Percentiles rank a stretch among this genome's conserved stretches.
These are phyloP conservation scores for Morpho helenor DNA, from an alignment of 2,888 invertebrate genomes.

Conservation along the genomic window DNA sequence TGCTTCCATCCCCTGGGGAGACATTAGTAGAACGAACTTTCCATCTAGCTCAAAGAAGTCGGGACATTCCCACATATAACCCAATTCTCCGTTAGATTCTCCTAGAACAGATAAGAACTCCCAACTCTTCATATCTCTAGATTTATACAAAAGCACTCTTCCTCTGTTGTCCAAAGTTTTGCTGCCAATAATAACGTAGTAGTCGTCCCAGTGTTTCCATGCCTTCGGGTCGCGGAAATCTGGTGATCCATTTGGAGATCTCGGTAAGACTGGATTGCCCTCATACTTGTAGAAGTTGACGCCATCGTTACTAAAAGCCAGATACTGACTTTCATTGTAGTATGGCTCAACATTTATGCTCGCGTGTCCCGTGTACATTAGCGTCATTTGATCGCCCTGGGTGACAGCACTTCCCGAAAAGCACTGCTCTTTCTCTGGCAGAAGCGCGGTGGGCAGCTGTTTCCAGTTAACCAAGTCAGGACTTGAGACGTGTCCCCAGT, in stretches of 20 bases:
- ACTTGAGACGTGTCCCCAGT: constrained; percentile 75
- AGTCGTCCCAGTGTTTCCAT: constrained; percentile 60
- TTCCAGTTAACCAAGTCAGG: constrained; percentile 71
- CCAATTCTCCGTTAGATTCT: constrained; percentile 56
- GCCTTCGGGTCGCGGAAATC: constrained; percentile 75
- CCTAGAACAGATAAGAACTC: constrained; percentile 55
- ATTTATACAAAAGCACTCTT: constrained; percentile 60
- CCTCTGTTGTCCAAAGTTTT: constrained; percentile 54
- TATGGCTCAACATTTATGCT: constrained; percentile 43
- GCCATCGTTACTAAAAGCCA: constrained; percentile 63
- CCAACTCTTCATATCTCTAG: constrained; percentile 57
- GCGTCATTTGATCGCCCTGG: constrained; percentile 48
- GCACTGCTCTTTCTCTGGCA: constrained; percentile 63
- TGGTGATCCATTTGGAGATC: constrained; percentile 52
- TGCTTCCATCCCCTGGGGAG: constrained; percentile 61
- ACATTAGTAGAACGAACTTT: constrained; percentile 62
- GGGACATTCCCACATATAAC: constrained; percentile 77
- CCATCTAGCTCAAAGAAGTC: constrained; percentile 70
- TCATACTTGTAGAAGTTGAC: constrained; percentile 58
- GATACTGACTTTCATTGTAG: constrained; percentile 57
- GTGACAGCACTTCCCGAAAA: constrained; percentile 72
- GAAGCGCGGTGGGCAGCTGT: constrained; percentile 64
- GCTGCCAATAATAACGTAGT: constrained; percentile 66
- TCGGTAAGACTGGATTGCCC: constrained; percentile 60
- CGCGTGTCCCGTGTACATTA: constrained; percentile 63